A percentile compares a stretch with the other conserved stretches of the same genome.
Conservation (phyloP, 2,888 invertebrate species). For the Sicus ferrugineus region DNA sequence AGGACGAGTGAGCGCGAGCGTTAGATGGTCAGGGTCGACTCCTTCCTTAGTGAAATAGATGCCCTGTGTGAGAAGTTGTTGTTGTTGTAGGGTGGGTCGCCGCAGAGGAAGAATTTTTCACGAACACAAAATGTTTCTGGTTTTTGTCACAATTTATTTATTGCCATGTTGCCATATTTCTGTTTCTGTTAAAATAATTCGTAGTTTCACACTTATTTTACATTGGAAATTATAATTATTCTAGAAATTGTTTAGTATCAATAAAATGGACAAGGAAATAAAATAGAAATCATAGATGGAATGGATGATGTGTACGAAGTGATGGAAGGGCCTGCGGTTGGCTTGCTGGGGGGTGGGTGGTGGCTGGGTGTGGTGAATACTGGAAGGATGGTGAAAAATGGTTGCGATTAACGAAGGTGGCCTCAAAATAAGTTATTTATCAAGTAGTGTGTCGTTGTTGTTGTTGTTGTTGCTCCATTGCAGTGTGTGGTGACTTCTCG, state of each 20-base stretch:
- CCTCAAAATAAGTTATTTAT: slow-evolving; percentile 6
- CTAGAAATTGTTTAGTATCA: slow-evolving; percentile 35
- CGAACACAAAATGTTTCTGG: no score
- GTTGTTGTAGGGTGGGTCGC: no score
- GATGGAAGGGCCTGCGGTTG: neutral
- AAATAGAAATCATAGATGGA: slow-evolving; percentile 22
- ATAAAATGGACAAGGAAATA: slow-evolving; percentile 28
- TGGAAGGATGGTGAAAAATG: neutral
- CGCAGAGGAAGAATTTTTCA: no score
- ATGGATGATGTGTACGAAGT: neutral
- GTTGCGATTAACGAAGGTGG: slow-evolving; percentile 9
- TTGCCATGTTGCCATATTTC: slow-evolving; percentile 48
- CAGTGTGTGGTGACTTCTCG: neutral
- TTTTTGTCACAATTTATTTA: slow-evolving; percentile 48
- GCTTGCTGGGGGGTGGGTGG: neutral
- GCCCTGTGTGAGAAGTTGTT: no score
- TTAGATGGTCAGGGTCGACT: no score
- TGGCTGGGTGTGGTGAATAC: no score
- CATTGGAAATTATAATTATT: slow-evolving; percentile 40
- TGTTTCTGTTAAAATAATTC: slow-evolving; percentile 40
- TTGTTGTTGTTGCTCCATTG: slow-evolving; percentile 13
- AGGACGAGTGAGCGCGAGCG: no score
- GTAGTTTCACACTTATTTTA: slow-evolving; percentile 40
- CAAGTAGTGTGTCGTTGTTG: slow-evolving; percentile 11
- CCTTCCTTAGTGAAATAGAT: no score